Conservation (phyloP, 2,113 vertebrate species). For the Hemicordylus capensis region DNA sequence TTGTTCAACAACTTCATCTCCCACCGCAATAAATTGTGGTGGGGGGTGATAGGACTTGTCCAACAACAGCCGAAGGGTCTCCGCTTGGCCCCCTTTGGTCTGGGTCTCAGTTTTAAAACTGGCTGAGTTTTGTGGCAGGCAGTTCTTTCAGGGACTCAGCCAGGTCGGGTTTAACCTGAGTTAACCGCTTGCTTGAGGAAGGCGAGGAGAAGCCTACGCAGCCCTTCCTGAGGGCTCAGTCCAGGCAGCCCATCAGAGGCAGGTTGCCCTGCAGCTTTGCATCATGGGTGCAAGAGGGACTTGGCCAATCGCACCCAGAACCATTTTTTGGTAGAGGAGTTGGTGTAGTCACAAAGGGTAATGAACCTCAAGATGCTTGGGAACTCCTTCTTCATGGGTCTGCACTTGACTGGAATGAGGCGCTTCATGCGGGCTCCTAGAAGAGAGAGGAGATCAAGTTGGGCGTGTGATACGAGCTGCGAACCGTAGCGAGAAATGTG, state of each 20-base stretch:
- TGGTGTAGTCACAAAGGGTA: constrained; percentile 94
- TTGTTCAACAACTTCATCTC: no score
- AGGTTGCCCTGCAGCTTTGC: not conserved
- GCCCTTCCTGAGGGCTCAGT: not conserved
- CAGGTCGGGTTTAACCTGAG: not conserved
- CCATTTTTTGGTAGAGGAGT: constrained; percentile 90
- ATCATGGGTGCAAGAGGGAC: constrained; percentile 84
- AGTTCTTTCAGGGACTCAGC: not conserved
- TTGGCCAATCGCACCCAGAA: constrained; percentile 94
- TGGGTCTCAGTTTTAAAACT: not conserved
- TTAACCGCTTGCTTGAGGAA: not conserved
- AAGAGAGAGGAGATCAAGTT: not conserved
- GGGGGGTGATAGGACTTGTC: no score
- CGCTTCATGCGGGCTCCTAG: constrained; percentile 89
- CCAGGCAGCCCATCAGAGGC: not conserved
- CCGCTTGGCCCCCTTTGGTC: no score
- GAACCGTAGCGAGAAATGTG: no score
- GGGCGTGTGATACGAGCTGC: not conserved
- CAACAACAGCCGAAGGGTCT: no score
- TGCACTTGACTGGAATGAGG: constrained; percentile 94
- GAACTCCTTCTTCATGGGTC: constrained; percentile 88
- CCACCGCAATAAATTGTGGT: no score
- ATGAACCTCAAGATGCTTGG: constrained; percentile 95
- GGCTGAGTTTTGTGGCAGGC: not conserved
- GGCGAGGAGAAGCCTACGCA: not conserved